Evolutionary conservation across 2,888 invertebrate genomes (phyloP), one percentile per base, ranked within the genome.

Genomic region (Fragum fragum): DNA sequence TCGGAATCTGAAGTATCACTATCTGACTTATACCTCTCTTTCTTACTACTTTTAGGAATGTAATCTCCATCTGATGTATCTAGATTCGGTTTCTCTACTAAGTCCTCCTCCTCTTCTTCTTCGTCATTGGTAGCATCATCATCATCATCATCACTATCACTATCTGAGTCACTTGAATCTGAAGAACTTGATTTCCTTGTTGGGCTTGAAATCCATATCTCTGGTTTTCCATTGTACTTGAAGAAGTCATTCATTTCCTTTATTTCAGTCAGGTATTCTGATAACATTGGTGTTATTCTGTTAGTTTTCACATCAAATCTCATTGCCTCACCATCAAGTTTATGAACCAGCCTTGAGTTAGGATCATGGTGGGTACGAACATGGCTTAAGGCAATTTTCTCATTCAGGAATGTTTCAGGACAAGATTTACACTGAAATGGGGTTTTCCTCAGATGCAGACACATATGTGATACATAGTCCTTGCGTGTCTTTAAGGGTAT

Each of bases 291-390:
- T 39, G 57, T 36, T 26, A 77, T 68, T 80, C 83, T 70, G 26
- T 79, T 79, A 53, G 83, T 80, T 80, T 63, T 76, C 18, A 76
- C 42, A 71, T 83, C 83, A 83, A 79, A 83, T 28, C 74, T 79
- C 61, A 83, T 28, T 5, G 77, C 79, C 66, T 83, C 83, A 47
- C 83, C 83, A 73, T 83, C 83, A 14, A 66, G 63, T 23, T 73
- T 79, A 79, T 79, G 77, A 26, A 66, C 57, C 0, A 83, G 39
- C 29, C 73, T 70, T 0, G 59, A 32, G 28, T 81, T 72, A n/a
- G 69, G 42, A 68, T 79, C 78, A 76, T 79, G 85, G 21, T 52
- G 75, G 3, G 66, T 55, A 55, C 72, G 82, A 14, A 63, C 23
- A 59, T 85, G 85, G 52, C 76, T 76, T 14, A 80, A 77, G 5